phyloP scores from a whole-genome alignment of 2,888 invertebrate species.

The Tuta absoluta region DNA sequence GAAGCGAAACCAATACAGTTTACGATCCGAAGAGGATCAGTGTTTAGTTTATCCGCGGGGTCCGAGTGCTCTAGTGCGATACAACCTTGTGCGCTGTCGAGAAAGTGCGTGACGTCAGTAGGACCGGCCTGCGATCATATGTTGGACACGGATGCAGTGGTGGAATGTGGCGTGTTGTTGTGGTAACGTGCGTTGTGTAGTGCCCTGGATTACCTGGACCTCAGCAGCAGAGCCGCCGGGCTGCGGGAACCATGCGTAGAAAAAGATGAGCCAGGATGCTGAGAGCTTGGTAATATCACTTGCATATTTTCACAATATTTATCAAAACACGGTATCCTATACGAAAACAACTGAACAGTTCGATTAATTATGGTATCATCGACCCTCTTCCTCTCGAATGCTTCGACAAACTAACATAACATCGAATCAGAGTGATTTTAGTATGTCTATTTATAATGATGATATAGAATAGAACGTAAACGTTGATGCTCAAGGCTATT shows the following conservation, averaged over 20 bases:
- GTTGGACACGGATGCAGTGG: slow-evolving; percentile 80
- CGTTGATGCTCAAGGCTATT: slow-evolving; percentile 54
- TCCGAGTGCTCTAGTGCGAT: slow-evolving; percentile 44
- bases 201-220: slow-evolving; percentile 64
- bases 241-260: slow-evolving; percentile 82
- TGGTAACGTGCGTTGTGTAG: slow-evolving; percentile 73
- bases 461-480: slow-evolving; percentile 60
- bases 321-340: background rate
- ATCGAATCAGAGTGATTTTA: slow-evolving; percentile 38
- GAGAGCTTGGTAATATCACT: slow-evolving; percentile 85
- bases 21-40: slow-evolving; percentile 46
- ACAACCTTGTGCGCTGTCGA: slow-evolving; percentile 68
- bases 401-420: slow-evolving; percentile 16
- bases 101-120: slow-evolving; percentile 79
- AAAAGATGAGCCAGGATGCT: slow-evolving; percentile 87
- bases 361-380: too few relatives aligned
- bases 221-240: slow-evolving; percentile 67
- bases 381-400: background rate
- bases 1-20: slow-evolving; percentile 57
- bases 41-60: slow-evolving; percentile 48
- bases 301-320: slow-evolving; percentile 47
- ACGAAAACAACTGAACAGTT: background rate
- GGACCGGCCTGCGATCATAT: slow-evolving; percentile 77
- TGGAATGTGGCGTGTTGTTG: slow-evolving; percentile 78
- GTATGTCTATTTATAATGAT: slow-evolving; percentile 69